These are phyloP conservation scores for Montipora cactus DNA, from an alignment of 64 coral and sea anemone species.

Conservation along the genomic window DNA sequence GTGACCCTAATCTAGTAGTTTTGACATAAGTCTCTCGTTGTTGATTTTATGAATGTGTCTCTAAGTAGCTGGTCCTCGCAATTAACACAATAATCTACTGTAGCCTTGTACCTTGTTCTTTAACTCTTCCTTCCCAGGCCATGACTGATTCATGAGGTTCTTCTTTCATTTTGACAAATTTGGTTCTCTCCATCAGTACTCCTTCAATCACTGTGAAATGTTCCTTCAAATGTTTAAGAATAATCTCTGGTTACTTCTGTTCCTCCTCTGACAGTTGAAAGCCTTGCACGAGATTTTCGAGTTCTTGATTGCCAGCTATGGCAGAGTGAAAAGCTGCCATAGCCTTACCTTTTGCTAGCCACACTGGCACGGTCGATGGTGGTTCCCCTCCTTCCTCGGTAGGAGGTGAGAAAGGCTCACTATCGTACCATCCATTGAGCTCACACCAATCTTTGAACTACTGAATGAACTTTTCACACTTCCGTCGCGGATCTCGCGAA, in stretches of 20 bases:
- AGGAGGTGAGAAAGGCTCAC: constrained; percentile 1
- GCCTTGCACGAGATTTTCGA: background rate
- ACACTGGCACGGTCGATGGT: constrained; percentile 1
- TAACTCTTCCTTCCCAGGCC: constrained; percentile 59
- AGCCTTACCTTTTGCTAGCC: constrained; percentile 46
- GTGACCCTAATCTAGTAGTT: constrained; percentile 6
- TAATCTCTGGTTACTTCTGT: constrained; percentile 38
- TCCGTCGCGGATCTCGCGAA: constrained; percentile 32
- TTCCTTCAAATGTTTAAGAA: constrained; percentile 47
- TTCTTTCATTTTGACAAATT: constrained; percentile 67
- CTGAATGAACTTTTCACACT: constrained; percentile 67
- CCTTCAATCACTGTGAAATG: constrained; percentile 48
- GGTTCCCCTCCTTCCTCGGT: constrained; percentile 21
- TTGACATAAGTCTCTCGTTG: constrained; percentile 49
- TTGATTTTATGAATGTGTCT: constrained; percentile 59
- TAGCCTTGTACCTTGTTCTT: constrained; percentile 72
- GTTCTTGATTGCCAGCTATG: constrained; percentile 49
- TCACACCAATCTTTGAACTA: constrained; percentile 66
- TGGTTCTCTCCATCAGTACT: constrained; percentile 60
- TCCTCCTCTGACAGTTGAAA: background rate
- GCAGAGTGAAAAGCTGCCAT: constrained; percentile 49
- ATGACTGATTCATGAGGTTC: constrained; percentile 21
- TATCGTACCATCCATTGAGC: constrained; percentile 38
- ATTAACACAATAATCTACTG: constrained; percentile 39
- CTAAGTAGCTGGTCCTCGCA: constrained; percentile 62